These are phyloP conservation scores for Tigriopus californicus DNA, from an alignment of 2,888 invertebrate species.

Conservation along the genomic window DNA sequence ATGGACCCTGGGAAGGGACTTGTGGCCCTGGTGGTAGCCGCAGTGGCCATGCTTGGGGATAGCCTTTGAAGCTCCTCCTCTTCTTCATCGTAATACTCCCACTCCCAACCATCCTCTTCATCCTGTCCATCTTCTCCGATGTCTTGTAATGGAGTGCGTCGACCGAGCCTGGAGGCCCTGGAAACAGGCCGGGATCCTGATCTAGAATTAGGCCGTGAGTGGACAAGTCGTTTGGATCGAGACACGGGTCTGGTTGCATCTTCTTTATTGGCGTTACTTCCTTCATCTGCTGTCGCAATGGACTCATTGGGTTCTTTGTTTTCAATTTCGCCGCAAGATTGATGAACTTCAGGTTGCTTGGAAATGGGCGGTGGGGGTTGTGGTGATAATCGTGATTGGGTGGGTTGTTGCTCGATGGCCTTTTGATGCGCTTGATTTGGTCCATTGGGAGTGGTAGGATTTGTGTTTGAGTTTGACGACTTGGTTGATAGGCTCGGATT, in stretches of 20 bases:
- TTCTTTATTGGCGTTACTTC: too few species aligned
- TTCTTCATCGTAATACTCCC: constrained; percentile 12
- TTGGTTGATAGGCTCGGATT: too few species aligned
- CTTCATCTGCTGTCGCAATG: too few species aligned
- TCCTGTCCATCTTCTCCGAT: neutral
- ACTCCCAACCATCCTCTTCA: constrained; percentile 8
- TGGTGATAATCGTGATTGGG: too few species aligned
- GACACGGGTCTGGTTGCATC: neutral
- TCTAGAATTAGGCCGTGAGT: constrained; percentile 2
- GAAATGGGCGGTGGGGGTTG: too few species aligned
- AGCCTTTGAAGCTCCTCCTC: constrained; percentile 4
- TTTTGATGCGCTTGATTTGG: too few species aligned
- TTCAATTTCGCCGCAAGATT: too few species aligned
- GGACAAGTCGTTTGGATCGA: neutral
- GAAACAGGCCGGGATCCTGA: constrained; percentile 4
- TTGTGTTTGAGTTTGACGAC: too few species aligned
- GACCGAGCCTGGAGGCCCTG: neutral
- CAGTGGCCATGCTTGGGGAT: constrained; percentile 5
- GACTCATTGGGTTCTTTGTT: too few species aligned
- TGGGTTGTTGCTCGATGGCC: too few species aligned
- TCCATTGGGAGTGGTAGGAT: too few species aligned
- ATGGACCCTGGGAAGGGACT: constrained; percentile 6
- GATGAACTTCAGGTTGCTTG: too few species aligned
- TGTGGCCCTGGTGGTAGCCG: constrained; percentile 10
- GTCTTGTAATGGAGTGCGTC: neutral